A percentile compares a stretch with the other conserved stretches of the same genome.
Conservation (phyloP, 2,888 invertebrate species). For the Eristalinus aeneus region DNA sequence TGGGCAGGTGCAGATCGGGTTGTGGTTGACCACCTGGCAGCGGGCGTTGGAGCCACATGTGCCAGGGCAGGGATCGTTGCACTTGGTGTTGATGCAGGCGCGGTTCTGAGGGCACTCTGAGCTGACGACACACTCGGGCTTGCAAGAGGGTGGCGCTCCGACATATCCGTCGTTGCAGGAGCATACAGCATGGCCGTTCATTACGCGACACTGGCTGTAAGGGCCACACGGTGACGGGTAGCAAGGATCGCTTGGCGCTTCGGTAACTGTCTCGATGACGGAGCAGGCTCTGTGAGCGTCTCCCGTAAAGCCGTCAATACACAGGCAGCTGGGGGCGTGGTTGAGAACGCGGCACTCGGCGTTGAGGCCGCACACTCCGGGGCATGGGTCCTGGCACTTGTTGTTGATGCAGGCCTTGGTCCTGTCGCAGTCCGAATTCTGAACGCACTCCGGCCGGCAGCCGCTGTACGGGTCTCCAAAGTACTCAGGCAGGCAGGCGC, state of each 20-base stretch:
- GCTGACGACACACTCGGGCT: constrained; percentile 86
- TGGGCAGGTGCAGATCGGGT: constrained; percentile 86
- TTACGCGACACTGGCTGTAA: constrained; percentile 84
- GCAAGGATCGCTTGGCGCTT: constrained; percentile 82
- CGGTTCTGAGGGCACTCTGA: constrained; percentile 85
- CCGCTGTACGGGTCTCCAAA: constrained; percentile 89
- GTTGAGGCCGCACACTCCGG: constrained; percentile 88
- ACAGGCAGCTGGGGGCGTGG: constrained; percentile 89
- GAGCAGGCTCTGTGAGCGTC: constrained; percentile 86
- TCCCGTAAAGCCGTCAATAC: constrained; percentile 87
- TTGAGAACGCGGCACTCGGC: constrained; percentile 88
- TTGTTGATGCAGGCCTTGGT: constrained; percentile 88
- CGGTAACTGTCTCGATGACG: constrained; percentile 75
- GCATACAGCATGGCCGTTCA: constrained; percentile 85
- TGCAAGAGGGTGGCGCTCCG: constrained; percentile 85
- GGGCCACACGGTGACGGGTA: constrained; percentile 86
- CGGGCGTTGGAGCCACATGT: constrained; percentile 85
- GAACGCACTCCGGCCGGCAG: constrained; percentile 90
- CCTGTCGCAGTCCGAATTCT: constrained; percentile 88
- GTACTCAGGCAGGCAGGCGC: constrained; percentile 88
- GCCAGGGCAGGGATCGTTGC: constrained; percentile 85
- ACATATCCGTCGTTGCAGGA: constrained; percentile 84
- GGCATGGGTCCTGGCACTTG: constrained; percentile 90
- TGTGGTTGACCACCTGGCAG: constrained; percentile 86
- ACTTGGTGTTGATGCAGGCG: constrained; percentile 85